Evolutionary conservation across 2,797 vertebrate species (phyloP), one percentile per base, ranked within the genome.

Genomic region (Cossypha caffra): DNA sequence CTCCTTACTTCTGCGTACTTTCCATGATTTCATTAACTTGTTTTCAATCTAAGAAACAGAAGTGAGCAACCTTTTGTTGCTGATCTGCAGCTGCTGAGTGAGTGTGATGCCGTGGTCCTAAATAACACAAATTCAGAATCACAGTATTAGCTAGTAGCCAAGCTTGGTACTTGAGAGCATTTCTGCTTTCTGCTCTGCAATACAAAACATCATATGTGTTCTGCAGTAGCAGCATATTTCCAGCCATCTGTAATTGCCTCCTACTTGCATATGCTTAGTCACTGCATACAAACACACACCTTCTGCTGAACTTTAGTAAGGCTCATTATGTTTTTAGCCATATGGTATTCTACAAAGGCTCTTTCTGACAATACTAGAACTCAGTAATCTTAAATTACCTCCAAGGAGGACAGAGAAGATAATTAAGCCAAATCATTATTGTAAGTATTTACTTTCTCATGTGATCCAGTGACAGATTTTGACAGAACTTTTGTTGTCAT

Each of bases 231-330:
- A 97, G 90, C 97, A 97, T 97, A 97, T 97, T 97, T 96, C 75
- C 91, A 96, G 74, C 97, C 97, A 97, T 97, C 97, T 97, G 97
- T 94, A 95, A 86, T 85, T 93, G 96, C 96, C 96, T 96, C 97
- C 97, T 95, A 97, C 97, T 95, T 93, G 72, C 96, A 95, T 92
- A 93, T 90, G 94, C 95, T 96, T 97, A 95, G 94, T 97, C 95
- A 96, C 78, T 94, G 91, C 96, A 85, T 88, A 95, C 95, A 96
- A 96, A 97, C 95, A 96, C 59, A 94, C 87, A 97, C 94, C 97
- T 97, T 97, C 95, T 97, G 96, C 89, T 93, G 90, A 97, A 96
- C 87, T 96, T 95, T 5, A 47, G 50, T 79, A 87, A 86, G 95
- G 81, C 81, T 97, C 64, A 81, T 96, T 95, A 94, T 75, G 79